Base-by-base conservation (phyloP, 2,888 invertebrate genomes). In the Epirrhoe alternata region DNA sequence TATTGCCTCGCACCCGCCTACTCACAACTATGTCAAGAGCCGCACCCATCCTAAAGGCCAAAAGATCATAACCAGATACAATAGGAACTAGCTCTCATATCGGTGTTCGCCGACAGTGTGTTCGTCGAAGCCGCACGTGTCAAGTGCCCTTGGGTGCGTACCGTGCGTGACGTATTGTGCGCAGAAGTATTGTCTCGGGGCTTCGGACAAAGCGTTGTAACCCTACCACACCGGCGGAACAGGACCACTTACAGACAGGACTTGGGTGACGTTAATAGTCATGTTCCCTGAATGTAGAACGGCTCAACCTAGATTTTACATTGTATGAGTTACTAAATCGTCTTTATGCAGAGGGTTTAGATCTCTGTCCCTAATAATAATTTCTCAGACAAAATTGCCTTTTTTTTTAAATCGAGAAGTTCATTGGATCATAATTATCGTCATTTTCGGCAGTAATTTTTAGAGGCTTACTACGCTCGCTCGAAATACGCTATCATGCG, bases 121-220 rank as follows among this genome's bases (percentile, higher is more conserved):
- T 68, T 72, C 69, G 72, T 70, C 71, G 64, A 64, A 66, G 67
- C 66, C 65, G 78, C 81, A 85, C 82, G 82, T 83, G 86, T 78
- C 74, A 70, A 77, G 69, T 78, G 85, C 79, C 86, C 85, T 86
- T 87, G 90, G 80, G 78, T 70, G 80, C 69, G 78, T 86, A 83
- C 72, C 66, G 77, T 82, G 88, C 88, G 87, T 90, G 82, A 83
- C 89, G 78, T 78, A 89, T 88, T 89, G 88, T 89, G 76, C 69
- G 72, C 73, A 64, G 71, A 69, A 72, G 76, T 81, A 83, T 86
- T 88, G 86, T 88, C 80, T 75, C 55, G 69, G 69, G 74, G 71
- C 64, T 76, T 71, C 59, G 68, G 74, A 90, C 87, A 90, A 90
- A 84, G 85, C 78, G 71, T 62, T 79, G 89, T 84, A 89, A 90